phyloP scores from a whole-genome alignment of 1,140 invertebrate species.

The Aethina tumida region DNA sequence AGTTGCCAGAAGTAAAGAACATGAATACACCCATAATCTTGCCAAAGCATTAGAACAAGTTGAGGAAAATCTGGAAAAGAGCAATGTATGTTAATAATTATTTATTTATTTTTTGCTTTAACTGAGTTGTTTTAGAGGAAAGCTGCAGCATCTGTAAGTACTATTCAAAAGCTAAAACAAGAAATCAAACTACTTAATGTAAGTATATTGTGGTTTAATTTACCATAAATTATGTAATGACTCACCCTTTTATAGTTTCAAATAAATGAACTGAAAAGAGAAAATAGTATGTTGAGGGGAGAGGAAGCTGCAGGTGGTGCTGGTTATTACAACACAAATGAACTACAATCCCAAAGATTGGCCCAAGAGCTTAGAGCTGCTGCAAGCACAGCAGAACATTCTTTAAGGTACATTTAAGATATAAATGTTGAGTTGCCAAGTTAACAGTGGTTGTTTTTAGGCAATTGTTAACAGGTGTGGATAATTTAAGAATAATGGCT shows the following conservation, averaged over 20 bases:
- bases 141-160: constrained; percentile 44
- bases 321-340: constrained; percentile 24
- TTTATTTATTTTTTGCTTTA: constrained; percentile 6
- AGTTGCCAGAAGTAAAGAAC: constrained; percentile 38
- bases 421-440: constrained; percentile 6
- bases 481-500: constrained; percentile 52
- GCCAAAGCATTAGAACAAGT: constrained; percentile 48
- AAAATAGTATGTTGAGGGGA: constrained; percentile 37
- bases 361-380: constrained; percentile 47
- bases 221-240: not conserved
- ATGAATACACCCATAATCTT: constrained; percentile 40
- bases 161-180: constrained; percentile 42
- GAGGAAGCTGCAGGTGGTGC: constrained; percentile 29
- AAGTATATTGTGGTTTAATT: constrained; percentile 19
- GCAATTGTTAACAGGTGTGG: constrained; percentile 54
- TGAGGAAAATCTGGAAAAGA: constrained; percentile 47
- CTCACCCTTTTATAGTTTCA: constrained; percentile 18
- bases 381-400: constrained; percentile 52
- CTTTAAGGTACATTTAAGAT: constrained; percentile 42
- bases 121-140: constrained; percentile 39
- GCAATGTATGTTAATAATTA: constrained; percentile 38
- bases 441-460: constrained; percentile 33
- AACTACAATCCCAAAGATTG: constrained; percentile 32
- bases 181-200: constrained; percentile 50
- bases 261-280: constrained; percentile 35